Evolutionary conservation across 2,113 vertebrate genomes (phyloP).

Genomic region (Mesembrinibis cayennensis): DNA sequence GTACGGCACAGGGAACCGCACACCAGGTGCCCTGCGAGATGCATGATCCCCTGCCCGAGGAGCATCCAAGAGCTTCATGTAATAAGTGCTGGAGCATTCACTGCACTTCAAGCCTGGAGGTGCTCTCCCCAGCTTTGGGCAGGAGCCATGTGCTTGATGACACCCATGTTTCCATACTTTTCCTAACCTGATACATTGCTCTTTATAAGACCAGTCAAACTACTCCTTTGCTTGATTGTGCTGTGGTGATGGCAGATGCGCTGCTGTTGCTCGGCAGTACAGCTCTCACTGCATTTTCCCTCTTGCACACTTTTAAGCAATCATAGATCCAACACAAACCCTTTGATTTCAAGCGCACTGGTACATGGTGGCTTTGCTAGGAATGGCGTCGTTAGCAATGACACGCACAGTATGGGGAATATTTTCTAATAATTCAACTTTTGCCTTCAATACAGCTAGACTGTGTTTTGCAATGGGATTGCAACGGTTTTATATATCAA

Average conservation of each 20-base stretch:
- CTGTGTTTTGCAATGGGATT: not conserved
- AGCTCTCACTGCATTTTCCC: not conserved
- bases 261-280: not conserved
- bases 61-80: accelerated
- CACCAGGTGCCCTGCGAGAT: accelerated
- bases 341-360: not conserved
- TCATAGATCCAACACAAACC: not conserved
- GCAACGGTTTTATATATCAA: not conserved
- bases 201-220: not conserved
- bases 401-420: accelerated
- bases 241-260: accelerated
- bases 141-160: accelerated
- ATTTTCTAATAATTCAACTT: not conserved
- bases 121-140: not conserved
- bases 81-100: not conserved
- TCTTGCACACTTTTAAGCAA: not conserved
- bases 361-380: not conserved
- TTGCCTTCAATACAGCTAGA: not conserved
- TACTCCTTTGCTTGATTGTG: not conserved
- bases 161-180: accelerated
- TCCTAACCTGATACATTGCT: not conserved
- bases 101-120: not conserved
- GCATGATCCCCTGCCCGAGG: accelerated
- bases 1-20: not conserved
- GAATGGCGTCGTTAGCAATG: not conserved